Conservation (phyloP, 2,888 invertebrate genomes). For the Ctena decussata region DNA sequence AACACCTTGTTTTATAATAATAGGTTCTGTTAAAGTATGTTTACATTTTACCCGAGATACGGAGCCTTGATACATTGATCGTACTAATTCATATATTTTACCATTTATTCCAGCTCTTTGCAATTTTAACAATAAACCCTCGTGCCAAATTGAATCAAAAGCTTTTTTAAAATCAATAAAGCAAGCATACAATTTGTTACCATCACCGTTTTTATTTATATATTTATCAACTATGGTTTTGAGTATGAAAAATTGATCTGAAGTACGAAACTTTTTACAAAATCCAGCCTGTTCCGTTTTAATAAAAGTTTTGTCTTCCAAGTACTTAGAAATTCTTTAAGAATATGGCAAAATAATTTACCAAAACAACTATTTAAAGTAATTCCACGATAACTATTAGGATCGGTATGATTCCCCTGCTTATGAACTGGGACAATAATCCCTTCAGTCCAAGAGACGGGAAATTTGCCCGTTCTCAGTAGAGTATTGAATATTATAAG, state of each 20-base stretch:
- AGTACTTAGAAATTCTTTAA: background rate
- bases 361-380: background rate
- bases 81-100: background rate
- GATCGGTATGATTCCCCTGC: background rate
- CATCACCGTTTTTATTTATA: background rate
- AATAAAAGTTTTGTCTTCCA: background rate
- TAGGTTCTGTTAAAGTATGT: background rate
- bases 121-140: background rate
- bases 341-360: background rate
- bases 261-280: background rate
- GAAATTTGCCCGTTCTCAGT: no score
- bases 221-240: background rate
- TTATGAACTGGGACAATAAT: background rate
- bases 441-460: no score
- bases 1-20: background rate
- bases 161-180: background rate
- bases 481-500: no score
- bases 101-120: background rate
- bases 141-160: background rate
- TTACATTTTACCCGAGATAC: background rate
- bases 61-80: background rate
- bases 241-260: background rate
- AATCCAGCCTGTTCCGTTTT: background rate
- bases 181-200: background rate
- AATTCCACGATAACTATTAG: background rate